phyloP scores from a whole-genome alignment of 2,888 invertebrate species.

The Anodontia alba region DNA sequence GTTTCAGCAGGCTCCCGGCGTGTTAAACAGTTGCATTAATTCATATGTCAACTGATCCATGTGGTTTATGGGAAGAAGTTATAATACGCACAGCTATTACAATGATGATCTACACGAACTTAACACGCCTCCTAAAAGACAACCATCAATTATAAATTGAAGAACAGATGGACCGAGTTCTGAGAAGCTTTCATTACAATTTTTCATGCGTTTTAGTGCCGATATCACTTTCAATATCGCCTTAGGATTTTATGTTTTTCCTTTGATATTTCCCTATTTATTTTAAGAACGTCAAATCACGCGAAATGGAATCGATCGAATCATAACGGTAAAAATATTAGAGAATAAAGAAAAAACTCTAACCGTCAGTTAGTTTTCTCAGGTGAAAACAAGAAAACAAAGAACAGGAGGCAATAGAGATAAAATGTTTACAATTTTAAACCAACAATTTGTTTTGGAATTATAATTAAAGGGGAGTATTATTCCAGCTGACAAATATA shows the following conservation, averaged over 20 bases:
- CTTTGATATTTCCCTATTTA: neutral
- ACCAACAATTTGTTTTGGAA: no score
- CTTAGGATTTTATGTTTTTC: conserved; percentile 7
- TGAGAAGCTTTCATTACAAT: conserved; percentile 3
- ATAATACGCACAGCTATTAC: conserved; percentile 14
- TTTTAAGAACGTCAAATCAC: conserved; percentile 7
- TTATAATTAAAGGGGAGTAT: no score
- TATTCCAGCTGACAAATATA: no score
- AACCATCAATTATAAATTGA: conserved; percentile 16
- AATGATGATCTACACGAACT: conserved; percentile 4
- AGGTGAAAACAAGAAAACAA: no score
- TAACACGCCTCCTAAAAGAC: neutral
- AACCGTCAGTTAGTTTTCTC: no score
- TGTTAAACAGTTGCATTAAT: conserved; percentile 31
- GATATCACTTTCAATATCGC: conserved; percentile 19
- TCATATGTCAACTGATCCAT: conserved; percentile 27
- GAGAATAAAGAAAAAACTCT: no score
- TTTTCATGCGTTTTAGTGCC: neutral
- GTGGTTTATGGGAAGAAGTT: conserved; percentile 10
- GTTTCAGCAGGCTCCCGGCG: neutral
- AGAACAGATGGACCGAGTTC: conserved; percentile 16
- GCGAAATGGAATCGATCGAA: conserved; percentile 9
- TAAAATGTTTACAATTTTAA: no score
- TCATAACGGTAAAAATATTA: neutral
- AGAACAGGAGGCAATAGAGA: no score